Evolutionary conservation across 2,888 invertebrate genomes (phyloP).

Genomic region (Sphecodes monilicornis): DNA sequence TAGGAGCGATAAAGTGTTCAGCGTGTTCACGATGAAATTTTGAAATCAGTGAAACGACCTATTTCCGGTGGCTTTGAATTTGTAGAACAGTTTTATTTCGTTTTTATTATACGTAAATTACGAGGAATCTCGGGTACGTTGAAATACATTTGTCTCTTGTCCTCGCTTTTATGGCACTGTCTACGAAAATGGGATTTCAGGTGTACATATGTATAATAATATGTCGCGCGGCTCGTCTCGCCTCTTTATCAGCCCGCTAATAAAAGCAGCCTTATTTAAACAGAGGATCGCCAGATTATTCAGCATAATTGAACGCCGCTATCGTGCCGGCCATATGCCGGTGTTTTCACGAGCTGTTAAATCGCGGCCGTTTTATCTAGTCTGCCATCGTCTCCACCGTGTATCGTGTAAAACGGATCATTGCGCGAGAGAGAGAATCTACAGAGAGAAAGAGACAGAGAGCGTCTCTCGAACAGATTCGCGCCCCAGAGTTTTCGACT

Average conservation of each 20-base stretch:
- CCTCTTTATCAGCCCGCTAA: conserved; percentile 37
- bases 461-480: conserved; percentile 13
- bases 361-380: conserved; percentile 53
- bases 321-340: conserved; percentile 65
- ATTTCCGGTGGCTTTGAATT: no score
- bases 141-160: background rate
- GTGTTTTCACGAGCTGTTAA: conserved; percentile 54
- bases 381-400: conserved; percentile 50
- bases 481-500: conserved; percentile 22
- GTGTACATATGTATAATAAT: conserved; percentile 18
- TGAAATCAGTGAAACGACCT: no score
- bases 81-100: background rate
- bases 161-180: background rate
- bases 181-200: background rate
- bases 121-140: background rate
- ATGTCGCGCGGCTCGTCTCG: background rate
- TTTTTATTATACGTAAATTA: no score
- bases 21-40: no score
- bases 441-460: background rate
- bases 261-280: conserved; percentile 63
- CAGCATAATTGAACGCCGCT: conserved; percentile 60
- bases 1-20: no score
- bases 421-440: conserved; percentile 13
- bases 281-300: conserved; percentile 61
- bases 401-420: conserved; percentile 41